Percentiles rank a stretch among this genome's conserved stretches.
phyloP scores from a whole-genome alignment of 2,888 invertebrate species.

The Diaperis boleti region DNA sequence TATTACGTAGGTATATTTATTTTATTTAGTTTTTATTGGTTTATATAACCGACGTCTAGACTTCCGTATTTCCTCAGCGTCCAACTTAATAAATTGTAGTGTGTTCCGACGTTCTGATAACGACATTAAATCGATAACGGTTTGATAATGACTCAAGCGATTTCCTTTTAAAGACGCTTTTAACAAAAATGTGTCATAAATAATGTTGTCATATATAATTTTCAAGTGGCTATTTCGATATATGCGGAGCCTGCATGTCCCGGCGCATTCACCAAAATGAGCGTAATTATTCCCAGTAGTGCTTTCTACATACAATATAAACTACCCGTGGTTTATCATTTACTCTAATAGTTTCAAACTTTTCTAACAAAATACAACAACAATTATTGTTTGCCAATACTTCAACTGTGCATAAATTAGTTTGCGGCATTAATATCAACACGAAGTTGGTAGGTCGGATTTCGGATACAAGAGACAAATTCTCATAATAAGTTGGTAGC shows the following conservation, averaged over 20 bases:
- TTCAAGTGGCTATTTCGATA: background rate
- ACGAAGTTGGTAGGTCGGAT: slow-evolving; percentile 37
- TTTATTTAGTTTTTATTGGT: too few relatives aligned
- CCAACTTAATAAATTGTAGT: slow-evolving; percentile 10
- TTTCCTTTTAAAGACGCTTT: slow-evolving; percentile 28
- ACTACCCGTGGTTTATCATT: too few relatives aligned
- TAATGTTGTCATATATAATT: slow-evolving; percentile 11
- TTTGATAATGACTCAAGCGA: slow-evolving; percentile 25
- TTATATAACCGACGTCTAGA: too few relatives aligned
- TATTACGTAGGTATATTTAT: too few relatives aligned
- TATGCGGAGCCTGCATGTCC: slow-evolving; percentile 2
- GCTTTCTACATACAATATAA: too few relatives aligned
- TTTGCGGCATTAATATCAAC: slow-evolving; percentile 38
- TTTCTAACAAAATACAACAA: too few relatives aligned
- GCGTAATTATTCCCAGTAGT: slow-evolving; percentile 6
- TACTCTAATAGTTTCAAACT: too few relatives aligned
- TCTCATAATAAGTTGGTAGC: slow-evolving; percentile 16
- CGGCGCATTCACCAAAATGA: slow-evolving; percentile 27
- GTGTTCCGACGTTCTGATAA: slow-evolving; percentile 18
- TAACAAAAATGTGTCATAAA: slow-evolving; percentile 25
- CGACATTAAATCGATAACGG: slow-evolving; percentile 23
- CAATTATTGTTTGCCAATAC: too few relatives aligned
- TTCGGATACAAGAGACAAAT: slow-evolving; percentile 24
- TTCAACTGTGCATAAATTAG: too few relatives aligned
- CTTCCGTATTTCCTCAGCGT: background rate